phyloP scores from a whole-genome alignment of 2,797 vertebrate species.

The Siniperca undulata region DNA sequence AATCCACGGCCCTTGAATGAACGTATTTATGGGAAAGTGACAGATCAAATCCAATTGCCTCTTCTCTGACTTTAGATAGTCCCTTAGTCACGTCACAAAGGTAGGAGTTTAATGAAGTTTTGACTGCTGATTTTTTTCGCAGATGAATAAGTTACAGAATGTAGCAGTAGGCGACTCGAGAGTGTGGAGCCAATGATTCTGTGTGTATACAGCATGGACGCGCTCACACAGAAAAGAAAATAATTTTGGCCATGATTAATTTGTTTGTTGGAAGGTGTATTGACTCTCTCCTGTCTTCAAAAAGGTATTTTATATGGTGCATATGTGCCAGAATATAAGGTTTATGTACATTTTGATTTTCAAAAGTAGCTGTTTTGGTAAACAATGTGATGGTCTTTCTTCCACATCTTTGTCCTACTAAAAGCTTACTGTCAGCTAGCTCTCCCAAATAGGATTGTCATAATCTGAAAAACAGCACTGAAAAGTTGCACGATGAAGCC shows the following conservation, averaged over 20 bases:
- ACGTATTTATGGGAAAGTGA: conserved; percentile 73
- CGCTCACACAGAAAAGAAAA: conserved; percentile 1
- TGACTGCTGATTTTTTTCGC: conserved; percentile 58
- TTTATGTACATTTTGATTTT: conserved; percentile 35
- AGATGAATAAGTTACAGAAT: conserved; percentile 58
- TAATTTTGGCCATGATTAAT: conserved; percentile 6
- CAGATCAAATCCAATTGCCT: conserved; percentile 76
- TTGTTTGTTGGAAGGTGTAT: conserved; percentile 1
- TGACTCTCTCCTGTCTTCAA: conserved; percentile 7
- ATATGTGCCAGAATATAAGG: background rate
- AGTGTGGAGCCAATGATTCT: conserved; percentile 24
- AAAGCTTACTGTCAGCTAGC: conserved; percentile 41
- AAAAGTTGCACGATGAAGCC: conserved; percentile 25
- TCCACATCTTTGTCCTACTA: conserved; percentile 22
- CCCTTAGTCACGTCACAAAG: conserved; percentile 65
- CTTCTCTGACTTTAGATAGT: conserved; percentile 67
- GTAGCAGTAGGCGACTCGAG: conserved; percentile 38
- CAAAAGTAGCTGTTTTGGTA: conserved; percentile 5
- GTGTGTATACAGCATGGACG: conserved; percentile 40
- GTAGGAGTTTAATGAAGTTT: conserved; percentile 78
- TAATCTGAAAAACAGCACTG: conserved; percentile 16
- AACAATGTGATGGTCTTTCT: conserved; percentile 32
- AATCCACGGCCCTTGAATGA: conserved; percentile 65
- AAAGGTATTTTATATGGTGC: conserved; percentile 3
- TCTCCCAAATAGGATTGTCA: conserved; percentile 38